These are phyloP conservation scores for Trachelus iudaicus DNA, from an alignment of 2,888 invertebrate species.

Conservation along the genomic window DNA sequence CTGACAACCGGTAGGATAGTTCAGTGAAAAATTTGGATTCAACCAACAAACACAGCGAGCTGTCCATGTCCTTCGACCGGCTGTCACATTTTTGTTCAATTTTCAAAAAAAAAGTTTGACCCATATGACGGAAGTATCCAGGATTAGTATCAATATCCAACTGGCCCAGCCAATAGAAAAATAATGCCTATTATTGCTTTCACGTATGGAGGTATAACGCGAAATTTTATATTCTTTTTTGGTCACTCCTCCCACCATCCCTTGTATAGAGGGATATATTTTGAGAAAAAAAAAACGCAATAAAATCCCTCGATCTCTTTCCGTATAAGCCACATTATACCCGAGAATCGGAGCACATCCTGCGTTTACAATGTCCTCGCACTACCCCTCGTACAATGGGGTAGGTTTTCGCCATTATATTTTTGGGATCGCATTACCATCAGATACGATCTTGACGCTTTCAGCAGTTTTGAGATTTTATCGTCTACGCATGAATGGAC, in stretches of 20 bases:
- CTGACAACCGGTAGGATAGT: background rate
- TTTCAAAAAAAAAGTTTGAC: background rate
- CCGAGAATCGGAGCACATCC: conserved; percentile 57
- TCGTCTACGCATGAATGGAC: conserved; percentile 34
- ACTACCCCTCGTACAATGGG: conserved; percentile 18
- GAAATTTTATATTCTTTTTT: background rate
- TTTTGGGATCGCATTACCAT: conserved; percentile 43
- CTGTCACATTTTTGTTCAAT: background rate
- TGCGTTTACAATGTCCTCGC: conserved; percentile 41
- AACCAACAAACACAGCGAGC: background rate
- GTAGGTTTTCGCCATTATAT: conserved; percentile 23
- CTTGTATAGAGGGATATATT: background rate
- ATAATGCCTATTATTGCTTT: background rate
- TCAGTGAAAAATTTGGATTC: background rate
- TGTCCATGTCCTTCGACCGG: background rate
- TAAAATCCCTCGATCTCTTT: conserved; percentile 17
- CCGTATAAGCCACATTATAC: conserved; percentile 51
- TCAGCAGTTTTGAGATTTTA: conserved; percentile 47
- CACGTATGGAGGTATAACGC: background rate
- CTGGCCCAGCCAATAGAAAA: background rate
- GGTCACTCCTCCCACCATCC: background rate
- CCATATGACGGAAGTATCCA: background rate
- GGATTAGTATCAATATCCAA: background rate
- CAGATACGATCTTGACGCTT: conserved; percentile 47
- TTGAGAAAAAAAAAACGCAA: conserved; percentile 13